Evolutionary conservation across 1,140 invertebrate species (phyloP), one percentile per base, ranked within the genome.

Genomic region (Copidosoma floridanum): DNA sequence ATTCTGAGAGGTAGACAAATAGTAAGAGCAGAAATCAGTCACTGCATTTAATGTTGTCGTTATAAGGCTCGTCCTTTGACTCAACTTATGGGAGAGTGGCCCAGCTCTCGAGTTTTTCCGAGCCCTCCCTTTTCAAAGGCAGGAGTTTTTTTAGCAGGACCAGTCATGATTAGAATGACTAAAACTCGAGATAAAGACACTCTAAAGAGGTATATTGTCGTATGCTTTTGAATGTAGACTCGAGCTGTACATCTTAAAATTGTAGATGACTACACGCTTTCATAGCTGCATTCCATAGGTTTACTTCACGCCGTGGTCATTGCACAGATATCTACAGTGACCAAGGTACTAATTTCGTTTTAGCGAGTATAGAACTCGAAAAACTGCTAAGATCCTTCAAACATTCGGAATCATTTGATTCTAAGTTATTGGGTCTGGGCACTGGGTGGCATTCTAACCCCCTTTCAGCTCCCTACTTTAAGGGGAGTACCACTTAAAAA

Each of bases 161-260:
- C 68, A 1, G 21, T 75, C 0, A 35, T 56, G 1, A 46, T 71
- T 1, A 61, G 56, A 54, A 21, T 40, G 21, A 29, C 18, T n/a
- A 43, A 48, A 24, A 55, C 48, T 18, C 46, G 55, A 43, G 54
- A 46, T 7, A 11, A 21, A 4, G 47, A 3, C 11, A 44, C 53
- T 3, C 32, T 43, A 23, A 66, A 66, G 21, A 52, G 41, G 2
- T 62, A 51, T 27, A 51, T 66, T 11, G 48, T 44, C 1, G 2
- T 48, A 8, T 71, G 69, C 51, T 43, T 58, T 23, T 71, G 66
- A 20, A 58, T 69, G 40, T 32, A 53, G 5, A 67, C 66, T 0
- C 65, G 66, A 16, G 72, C 69, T 14, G 29, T 69, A 3, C 73
- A 73, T n/a, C n/a, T n/a, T n/a, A n/a, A n/a, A n/a, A n/a, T n/a